Evolutionary conservation across 2,797 vertebrate species (phyloP).

Genomic region (Otolemur crassicaudatus): DNA sequence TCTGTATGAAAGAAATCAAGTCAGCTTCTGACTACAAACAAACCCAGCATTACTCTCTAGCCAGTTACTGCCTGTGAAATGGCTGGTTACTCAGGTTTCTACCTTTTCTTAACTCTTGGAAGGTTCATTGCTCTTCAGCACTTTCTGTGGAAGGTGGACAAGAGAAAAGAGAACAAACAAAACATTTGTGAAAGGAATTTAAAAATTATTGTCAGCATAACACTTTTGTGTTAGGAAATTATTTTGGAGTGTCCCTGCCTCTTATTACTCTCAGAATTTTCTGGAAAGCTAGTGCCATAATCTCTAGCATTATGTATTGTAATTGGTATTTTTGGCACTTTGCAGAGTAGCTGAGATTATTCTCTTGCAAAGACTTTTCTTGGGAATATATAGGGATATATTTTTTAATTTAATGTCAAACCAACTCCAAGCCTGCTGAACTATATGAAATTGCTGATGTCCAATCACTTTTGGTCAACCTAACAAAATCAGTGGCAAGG

Average conservation of each 20-base stretch:
- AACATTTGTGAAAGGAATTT: not conserved
- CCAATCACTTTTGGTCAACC: constrained; percentile 22
- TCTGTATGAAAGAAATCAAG: not conserved
- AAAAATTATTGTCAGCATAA: not conserved
- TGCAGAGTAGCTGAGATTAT: not conserved
- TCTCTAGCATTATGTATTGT: not conserved
- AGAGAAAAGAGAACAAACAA: not conserved
- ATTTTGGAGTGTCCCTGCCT: not conserved
- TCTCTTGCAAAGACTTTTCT: not conserved
- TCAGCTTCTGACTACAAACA: not conserved
- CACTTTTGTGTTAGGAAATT: not conserved
- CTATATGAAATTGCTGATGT: constrained; percentile 32
- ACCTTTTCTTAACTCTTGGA: not conserved
- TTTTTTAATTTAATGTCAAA: constrained; percentile 19
- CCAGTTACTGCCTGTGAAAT: not conserved
- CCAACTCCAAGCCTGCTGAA: not conserved
- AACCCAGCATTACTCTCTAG: not conserved
- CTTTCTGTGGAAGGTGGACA: not conserved
- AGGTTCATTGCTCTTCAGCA: not conserved
- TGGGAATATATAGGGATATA: not conserved
- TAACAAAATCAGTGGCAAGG: not conserved
- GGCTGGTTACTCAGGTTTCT: not conserved
- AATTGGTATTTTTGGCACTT: not conserved
- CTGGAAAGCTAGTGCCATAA: not conserved
- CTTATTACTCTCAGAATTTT: not conserved